phyloP scores from a whole-genome alignment of 2,888 invertebrate species.

The Tanytarsus gracilentus region DNA sequence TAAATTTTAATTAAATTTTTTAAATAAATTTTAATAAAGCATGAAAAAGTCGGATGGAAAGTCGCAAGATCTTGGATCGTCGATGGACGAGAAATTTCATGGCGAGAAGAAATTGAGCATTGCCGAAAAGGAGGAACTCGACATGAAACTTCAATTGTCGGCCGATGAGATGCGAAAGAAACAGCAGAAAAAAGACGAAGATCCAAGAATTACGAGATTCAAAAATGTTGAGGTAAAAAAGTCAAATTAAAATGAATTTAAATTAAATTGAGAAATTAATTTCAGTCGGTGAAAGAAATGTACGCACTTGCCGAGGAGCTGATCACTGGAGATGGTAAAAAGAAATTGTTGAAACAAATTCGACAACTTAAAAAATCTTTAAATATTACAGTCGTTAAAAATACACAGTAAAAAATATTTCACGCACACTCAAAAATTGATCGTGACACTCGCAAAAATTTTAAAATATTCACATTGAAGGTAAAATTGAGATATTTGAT shows the following conservation, averaged over 20 bases:
- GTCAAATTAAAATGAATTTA: not conserved
- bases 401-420: slow-evolving; percentile 8
- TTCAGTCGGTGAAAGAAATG: slow-evolving; percentile 52
- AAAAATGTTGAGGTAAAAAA: slow-evolving; percentile 46
- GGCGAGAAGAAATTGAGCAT: not conserved
- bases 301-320: slow-evolving; percentile 53
- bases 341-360: slow-evolving; percentile 26
- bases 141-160: slow-evolving; percentile 33
- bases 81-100: slow-evolving; percentile 2
- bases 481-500: no score
- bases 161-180: slow-evolving; percentile 34
- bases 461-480: no score
- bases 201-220: slow-evolving; percentile 47
- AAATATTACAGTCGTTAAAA: slow-evolving; percentile 5
- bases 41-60: no score
- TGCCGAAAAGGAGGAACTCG: slow-evolving; percentile 34
- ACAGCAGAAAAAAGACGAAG: slow-evolving; percentile 46
- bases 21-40: no score
- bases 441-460: no score
- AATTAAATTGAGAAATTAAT: slow-evolving; percentile 30
- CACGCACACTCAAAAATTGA: no score
- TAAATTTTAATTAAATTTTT: no score
- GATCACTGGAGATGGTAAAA: slow-evolving; percentile 40
- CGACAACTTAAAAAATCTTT: slow-evolving; percentile 15
- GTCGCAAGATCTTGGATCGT: not conserved